Evolutionary conservation across 2,113 vertebrate genomes (phyloP), one percentile per base, ranked within the genome.

Genomic region (Tinamus guttatus): DNA sequence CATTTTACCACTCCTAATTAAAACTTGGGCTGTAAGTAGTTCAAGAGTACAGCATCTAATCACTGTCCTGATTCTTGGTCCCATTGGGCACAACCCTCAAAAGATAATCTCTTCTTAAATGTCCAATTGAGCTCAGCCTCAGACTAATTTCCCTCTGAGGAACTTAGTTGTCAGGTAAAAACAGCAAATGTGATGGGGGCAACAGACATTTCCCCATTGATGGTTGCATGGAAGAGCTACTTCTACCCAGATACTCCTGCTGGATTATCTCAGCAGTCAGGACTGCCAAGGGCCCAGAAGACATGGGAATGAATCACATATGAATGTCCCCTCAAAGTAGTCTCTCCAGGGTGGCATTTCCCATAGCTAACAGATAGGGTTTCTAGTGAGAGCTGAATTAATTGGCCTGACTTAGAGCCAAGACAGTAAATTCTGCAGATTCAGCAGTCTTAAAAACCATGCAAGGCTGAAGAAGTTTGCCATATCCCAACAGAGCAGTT

Each of bases 1-100:
- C 62, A 77, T 27, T 85, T 91, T 80, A 40, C 34, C 47, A 91
- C 36, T 91, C 70, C 91, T 96, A 92, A 91, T 95, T 97, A 95
- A 95, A 76, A 62, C 45, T 87, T 0, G 0, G 85, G 54, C 85
- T 92, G 25, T 73, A 97, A 94, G 89, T 96, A 94, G 87, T 93
- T 92, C 96, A 96, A 91, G 87, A 96, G 36, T 87, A 94, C 62
- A 81, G 49, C 28, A 59, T 51, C 70, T 91, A 49, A 63, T 81
- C 70, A 28, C 67, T 81, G 96, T 58, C 93, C 93, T 91, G 54
- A 54, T 95, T 97, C 58, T 63, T 63, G 40, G 67, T 95, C 89
- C 78, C 87, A 74, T 74, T 77, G 77, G 91, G 63, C 79, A 77
- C 40, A 54, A 49, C 76, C 43, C 24, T 89, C 30, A 71, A 45